Conservation (phyloP, 1,140 invertebrate genomes). For the Babylonia areolata region DNA sequence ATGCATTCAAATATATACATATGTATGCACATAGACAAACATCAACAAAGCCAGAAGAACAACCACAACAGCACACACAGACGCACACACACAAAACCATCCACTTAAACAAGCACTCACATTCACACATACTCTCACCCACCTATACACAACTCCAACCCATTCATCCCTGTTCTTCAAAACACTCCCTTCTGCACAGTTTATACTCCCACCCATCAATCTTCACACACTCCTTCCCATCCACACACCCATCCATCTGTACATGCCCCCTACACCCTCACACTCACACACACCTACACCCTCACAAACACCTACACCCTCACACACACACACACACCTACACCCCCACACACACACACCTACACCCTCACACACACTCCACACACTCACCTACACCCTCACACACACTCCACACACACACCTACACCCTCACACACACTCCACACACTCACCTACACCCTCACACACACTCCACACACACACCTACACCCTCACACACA, state of each 20-base stretch:
- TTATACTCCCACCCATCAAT: no score
- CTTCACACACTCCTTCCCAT: no score
- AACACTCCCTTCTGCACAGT: no score
- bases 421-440: background rate
- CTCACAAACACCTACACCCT: no score
- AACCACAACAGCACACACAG: background rate
- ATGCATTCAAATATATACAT: background rate
- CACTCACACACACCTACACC: no score
- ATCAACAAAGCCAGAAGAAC: background rate
- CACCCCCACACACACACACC: background rate
- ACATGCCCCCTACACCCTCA: no score
- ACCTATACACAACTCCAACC: background rate
- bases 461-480: background rate
- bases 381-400: background rate
- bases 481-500: background rate
- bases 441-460: background rate
- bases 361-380: background rate
- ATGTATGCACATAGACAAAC: background rate
- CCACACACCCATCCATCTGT: no score
- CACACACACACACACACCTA: background rate
- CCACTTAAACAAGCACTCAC: background rate
- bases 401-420: background rate
- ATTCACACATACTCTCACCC: background rate
- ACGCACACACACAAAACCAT: background rate
- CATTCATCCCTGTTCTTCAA: no score